A percentile compares a stretch with the other conserved stretches of the same genome.
phyloP scores from a whole-genome alignment of 2,797 vertebrate genomes.

The Falco peregrinus region DNA sequence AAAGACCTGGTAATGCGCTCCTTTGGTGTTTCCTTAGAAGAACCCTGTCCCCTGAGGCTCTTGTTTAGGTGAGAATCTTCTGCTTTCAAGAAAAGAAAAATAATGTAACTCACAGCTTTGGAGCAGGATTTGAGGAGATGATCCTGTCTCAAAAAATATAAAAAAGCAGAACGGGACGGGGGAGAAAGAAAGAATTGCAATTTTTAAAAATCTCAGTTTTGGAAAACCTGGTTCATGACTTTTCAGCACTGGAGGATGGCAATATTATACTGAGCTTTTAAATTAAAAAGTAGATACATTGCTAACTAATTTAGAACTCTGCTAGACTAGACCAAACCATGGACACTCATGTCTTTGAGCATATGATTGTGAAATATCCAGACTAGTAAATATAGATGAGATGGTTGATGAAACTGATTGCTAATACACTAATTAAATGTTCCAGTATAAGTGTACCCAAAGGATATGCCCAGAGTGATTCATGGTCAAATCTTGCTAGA shows the following conservation, averaged over 20 bases:
- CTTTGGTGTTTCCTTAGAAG: conserved; percentile 16
- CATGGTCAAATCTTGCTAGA: background rate
- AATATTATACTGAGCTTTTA: background rate
- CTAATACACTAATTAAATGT: background rate
- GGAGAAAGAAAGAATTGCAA: background rate
- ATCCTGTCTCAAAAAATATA: background rate
- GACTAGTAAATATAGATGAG: background rate
- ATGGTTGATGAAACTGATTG: background rate
- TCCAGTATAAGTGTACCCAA: background rate
- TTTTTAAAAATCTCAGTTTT: background rate
- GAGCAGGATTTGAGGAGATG: background rate
- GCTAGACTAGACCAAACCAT: background rate
- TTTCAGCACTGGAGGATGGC: background rate
- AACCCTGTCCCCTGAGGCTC: background rate
- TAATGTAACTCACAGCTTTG: background rate
- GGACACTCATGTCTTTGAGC: background rate
- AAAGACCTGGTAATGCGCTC: background rate
- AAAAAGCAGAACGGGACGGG: no score
- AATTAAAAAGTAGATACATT: background rate
- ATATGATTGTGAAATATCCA: background rate
- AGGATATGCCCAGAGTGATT: background rate
- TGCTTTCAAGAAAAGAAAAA: background rate
- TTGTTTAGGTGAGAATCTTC: background rate
- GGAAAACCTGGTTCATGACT: background rate
- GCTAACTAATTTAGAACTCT: background rate